Conservation (phyloP, 2,113 vertebrate species). For the Electrona antarctica region DNA sequence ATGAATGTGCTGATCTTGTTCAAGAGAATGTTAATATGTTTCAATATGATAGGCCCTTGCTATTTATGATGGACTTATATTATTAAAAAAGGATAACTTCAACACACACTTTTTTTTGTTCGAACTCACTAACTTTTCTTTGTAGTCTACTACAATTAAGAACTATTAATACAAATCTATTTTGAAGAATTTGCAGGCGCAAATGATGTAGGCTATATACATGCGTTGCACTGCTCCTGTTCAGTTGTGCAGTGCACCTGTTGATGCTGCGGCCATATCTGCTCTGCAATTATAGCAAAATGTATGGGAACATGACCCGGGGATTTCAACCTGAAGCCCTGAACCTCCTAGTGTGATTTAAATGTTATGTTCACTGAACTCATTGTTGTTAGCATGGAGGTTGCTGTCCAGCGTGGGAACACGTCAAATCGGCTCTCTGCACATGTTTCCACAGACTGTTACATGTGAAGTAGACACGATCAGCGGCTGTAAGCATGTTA, state of each 20-base stretch:
- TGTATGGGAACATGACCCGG: conserved; percentile 25
- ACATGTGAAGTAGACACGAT: conserved; percentile 15
- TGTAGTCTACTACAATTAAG: background rate
- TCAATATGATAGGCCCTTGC: too few species aligned
- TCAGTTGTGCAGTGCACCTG: conserved; percentile 52
- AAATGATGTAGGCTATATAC: too few species aligned
- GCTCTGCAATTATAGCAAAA: conserved; percentile 12
- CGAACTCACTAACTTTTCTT: background rate
- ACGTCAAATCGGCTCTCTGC: conserved; percentile 26
- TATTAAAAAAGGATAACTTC: too few species aligned
- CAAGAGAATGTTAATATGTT: background rate
- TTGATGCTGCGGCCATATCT: conserved; percentile 32
- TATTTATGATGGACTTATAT: too few species aligned
- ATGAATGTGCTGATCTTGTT: background rate
- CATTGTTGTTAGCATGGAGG: conserved; percentile 31
- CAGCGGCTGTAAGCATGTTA: conserved; percentile 26
- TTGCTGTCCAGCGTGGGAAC: conserved; percentile 62
- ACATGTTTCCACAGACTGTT: background rate
- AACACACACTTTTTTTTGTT: too few species aligned
- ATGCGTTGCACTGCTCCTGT: too few species aligned
- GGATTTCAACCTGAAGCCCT: background rate
- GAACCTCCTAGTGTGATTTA: too few species aligned
- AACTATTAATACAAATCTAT: too few species aligned
- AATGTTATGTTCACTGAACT: conserved; percentile 54
- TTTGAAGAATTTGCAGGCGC: too few species aligned